These are phyloP conservation scores for Eutrigla gurnardus DNA, from an alignment of 2,797 vertebrate genomes.

Conservation along the genomic window DNA sequence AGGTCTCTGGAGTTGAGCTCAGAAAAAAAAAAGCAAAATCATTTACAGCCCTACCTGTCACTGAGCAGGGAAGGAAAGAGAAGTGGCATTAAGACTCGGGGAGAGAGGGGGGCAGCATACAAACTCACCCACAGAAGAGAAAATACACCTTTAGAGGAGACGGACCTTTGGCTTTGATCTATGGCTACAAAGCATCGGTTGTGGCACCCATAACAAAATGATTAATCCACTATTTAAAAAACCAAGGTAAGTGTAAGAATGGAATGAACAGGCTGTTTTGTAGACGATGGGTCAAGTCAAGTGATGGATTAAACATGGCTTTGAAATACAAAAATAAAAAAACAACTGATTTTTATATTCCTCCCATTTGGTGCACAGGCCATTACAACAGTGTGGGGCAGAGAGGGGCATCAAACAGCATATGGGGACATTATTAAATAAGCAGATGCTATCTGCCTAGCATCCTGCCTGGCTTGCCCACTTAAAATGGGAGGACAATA, in stretches of 20 bases:
- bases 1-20: constrained; percentile 55
- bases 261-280: constrained; percentile 9
- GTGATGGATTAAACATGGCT: neutral
- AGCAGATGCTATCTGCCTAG: constrained; percentile 54
- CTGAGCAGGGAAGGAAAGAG: constrained; percentile 37
- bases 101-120: neutral
- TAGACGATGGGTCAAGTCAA: constrained; percentile 13
- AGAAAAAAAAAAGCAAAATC: constrained; percentile 46
- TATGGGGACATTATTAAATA: constrained; percentile 48
- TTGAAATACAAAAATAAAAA: constrained; percentile 30
- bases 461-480: constrained; percentile 18
- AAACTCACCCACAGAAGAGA: neutral
- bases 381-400: constrained; percentile 12
- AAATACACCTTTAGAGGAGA: neutral
- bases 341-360: constrained; percentile 38
- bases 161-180: constrained; percentile 40
- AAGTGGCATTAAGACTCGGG: neutral
- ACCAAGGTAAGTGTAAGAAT: neutral
- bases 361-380: constrained; percentile 21
- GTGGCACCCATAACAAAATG: constrained; percentile 31
- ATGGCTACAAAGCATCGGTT: constrained; percentile 38
- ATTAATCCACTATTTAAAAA: constrained; percentile 19
- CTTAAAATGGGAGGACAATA: constrained; percentile 29
- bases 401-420: constrained; percentile 44
- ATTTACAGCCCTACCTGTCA: constrained; percentile 56